These are phyloP conservation scores for Vesta saturnalis DNA, from an alignment of 2,888 invertebrate species.

Conservation along the genomic window DNA sequence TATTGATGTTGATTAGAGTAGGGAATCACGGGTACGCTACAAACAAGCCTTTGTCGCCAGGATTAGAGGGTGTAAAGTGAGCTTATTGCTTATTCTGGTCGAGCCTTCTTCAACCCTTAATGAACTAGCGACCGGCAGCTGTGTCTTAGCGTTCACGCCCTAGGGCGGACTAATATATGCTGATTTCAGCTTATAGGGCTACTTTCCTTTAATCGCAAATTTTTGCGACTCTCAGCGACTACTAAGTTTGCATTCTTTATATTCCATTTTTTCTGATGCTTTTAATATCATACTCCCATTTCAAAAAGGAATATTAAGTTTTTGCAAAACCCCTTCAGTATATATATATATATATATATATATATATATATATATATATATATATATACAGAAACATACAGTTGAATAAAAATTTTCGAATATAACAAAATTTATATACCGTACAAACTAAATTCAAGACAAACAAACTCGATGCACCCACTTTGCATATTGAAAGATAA, in stretches of 20 bases:
- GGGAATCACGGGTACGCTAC: slow-evolving; percentile 50
- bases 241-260: slow-evolving; percentile 38
- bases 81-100: slow-evolving; percentile 55
- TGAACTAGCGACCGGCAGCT: slow-evolving; percentile 48
- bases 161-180: slow-evolving; percentile 49
- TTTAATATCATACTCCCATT: not conserved
- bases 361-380: no score
- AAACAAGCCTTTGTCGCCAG: slow-evolving; percentile 53
- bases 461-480: not conserved
- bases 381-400: no score
- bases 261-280: not conserved
- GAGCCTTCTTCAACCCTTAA: slow-evolving; percentile 50
- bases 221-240: slow-evolving; percentile 39
- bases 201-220: slow-evolving; percentile 51
- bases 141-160: slow-evolving; percentile 46
- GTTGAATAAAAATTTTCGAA: not conserved
- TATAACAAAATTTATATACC: not conserved
- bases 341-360: no score
- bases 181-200: slow-evolving; percentile 51
- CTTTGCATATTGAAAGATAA: slow-evolving; percentile 13
- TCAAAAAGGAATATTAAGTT: no score
- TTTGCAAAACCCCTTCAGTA: no score
- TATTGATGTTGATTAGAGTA: slow-evolving; percentile 53
- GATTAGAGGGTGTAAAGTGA: slow-evolving; percentile 53
- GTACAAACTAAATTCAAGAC: not conserved